Evolutionary conservation across 2,113 vertebrate species (phyloP).

Genomic region (Brienomyrus longianalis): DNA sequence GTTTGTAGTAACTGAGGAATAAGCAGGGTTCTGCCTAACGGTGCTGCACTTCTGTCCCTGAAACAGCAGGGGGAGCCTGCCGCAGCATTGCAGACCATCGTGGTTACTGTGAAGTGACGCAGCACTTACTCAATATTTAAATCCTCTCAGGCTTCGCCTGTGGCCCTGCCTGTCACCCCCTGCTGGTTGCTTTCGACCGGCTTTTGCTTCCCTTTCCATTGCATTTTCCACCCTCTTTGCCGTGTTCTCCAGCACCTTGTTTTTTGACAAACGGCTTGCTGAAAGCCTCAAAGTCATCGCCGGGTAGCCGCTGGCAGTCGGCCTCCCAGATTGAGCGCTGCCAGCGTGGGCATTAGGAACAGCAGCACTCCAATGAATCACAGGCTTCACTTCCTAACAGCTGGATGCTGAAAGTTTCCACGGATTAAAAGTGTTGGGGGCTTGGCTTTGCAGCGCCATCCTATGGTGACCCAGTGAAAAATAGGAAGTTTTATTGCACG

Average conservation of each 20-base stretch:
- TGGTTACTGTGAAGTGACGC: background rate
- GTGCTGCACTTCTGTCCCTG: background rate
- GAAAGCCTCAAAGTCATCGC: background rate
- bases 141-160: background rate
- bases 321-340: background rate
- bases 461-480: background rate
- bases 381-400: background rate
- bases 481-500: background rate
- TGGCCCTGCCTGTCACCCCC: constrained; percentile 8
- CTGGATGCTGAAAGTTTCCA: constrained; percentile 5
- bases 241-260: background rate
- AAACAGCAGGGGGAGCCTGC: constrained; percentile 8
- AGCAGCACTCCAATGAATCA: background rate
- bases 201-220: background rate
- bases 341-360: background rate
- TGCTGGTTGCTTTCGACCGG: background rate
- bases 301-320: background rate
- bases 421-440: background rate
- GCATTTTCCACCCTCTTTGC: background rate
- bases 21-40: background rate
- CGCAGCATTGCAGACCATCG: background rate
- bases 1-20: background rate
- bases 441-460: background rate
- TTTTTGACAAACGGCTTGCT: background rate
- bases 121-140: background rate